Evolutionary conservation across 2,113 vertebrate genomes (phyloP).

Genomic region (Leucoraja erinaceus): DNA sequence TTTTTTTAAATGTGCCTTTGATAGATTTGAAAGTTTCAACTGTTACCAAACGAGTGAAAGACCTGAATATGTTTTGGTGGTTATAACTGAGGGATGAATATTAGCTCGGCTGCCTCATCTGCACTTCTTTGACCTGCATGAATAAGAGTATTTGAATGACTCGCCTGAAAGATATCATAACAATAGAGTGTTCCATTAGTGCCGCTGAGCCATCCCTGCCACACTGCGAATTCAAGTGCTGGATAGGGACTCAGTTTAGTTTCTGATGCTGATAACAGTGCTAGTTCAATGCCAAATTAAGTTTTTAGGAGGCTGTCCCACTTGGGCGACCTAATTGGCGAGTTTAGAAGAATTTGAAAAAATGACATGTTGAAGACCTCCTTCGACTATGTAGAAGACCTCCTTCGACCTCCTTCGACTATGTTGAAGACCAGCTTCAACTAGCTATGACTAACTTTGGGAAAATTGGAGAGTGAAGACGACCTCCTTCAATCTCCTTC

Average conservation of each 20-base stretch:
- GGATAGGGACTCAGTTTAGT: background rate
- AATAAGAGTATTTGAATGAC: background rate
- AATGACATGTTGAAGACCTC: no score
- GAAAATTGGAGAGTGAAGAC: no score
- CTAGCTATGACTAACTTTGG: no score
- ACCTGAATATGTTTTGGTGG: background rate
- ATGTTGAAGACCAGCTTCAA: no score
- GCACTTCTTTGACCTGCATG: background rate
- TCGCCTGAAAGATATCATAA: background rate
- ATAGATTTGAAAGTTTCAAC: no score
- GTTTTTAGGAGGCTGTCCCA: background rate
- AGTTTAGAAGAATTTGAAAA: no score
- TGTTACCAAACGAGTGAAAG: background rate
- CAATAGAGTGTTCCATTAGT: background rate
- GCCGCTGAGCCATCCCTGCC: background rate
- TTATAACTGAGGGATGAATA: background rate
- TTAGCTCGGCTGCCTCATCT: background rate
- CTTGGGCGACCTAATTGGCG: no score
- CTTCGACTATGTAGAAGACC: no score
- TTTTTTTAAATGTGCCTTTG: background rate
- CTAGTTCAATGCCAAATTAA: background rate
- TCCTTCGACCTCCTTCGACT: no score
- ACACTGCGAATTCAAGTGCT: background rate
- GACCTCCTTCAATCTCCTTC: no score
- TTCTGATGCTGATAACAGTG: background rate